Percentiles rank a stretch among this genome's conserved stretches.
phyloP scores from a whole-genome alignment of 2,888 invertebrate genomes.

The Andrena hattorfiana region DNA sequence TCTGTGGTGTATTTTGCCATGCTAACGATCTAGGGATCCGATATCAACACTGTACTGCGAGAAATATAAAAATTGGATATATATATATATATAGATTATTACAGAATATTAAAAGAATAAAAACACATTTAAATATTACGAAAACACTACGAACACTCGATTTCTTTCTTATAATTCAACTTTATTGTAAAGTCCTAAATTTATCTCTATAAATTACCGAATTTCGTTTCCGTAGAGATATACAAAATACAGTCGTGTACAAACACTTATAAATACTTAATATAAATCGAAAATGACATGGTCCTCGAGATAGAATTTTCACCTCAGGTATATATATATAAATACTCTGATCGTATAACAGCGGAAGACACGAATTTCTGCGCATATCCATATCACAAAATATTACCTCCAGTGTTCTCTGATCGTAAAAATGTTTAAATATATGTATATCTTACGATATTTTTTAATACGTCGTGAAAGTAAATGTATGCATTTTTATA shows the following conservation, averaged over 20 bases:
- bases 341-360: constrained; percentile 43
- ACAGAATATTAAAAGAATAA: constrained; percentile 50
- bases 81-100: constrained; percentile 50
- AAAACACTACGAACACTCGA: constrained; percentile 20
- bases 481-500: constrained; percentile 63
- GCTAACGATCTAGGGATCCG: constrained; percentile 45
- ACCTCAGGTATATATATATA: constrained; percentile 52
- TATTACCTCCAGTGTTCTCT: constrained; percentile 65
- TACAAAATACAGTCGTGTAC: constrained; percentile 67
- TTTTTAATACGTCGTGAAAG: constrained; percentile 52
- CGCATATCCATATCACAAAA: constrained; percentile 65
- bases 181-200: constrained; percentile 66
- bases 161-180: constrained; percentile 52
- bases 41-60: constrained; percentile 38
- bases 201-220: constrained; percentile 59
- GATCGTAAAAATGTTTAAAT: constrained; percentile 62
- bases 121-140: constrained; percentile 48
- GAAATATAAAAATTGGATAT: constrained; percentile 49
- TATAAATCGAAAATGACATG: constrained; percentile 49
- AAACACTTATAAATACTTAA: constrained; percentile 60
- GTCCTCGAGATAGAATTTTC: constrained; percentile 58
- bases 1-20: constrained; percentile 37
- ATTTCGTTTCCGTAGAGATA: constrained; percentile 61
- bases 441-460: constrained; percentile 53
- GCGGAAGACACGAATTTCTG: constrained; percentile 63